A percentile compares a stretch with the other conserved stretches of the same genome.
phyloP scores from a whole-genome alignment of 2,113 vertebrate species.

The Aegotheles bennettii region DNA sequence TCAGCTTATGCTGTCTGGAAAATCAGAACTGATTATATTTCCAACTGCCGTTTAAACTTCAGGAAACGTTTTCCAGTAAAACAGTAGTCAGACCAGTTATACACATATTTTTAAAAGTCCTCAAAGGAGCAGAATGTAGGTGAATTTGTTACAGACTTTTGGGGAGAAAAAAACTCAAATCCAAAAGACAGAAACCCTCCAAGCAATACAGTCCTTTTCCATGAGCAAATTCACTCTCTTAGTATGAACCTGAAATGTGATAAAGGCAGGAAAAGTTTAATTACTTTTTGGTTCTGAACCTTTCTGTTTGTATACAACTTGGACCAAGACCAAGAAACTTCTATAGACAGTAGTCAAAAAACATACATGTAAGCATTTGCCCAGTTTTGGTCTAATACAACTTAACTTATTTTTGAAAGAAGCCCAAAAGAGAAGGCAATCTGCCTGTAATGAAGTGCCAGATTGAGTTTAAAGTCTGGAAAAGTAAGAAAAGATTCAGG shows the following conservation, averaged over 20 bases:
- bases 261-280: not conserved
- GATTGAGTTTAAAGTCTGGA: not conserved
- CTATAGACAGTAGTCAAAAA: not conserved
- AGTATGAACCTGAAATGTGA: not conserved
- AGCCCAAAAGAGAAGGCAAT: not conserved
- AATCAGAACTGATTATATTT: not conserved
- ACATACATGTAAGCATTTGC: not conserved
- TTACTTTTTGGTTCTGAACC: not conserved
- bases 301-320: not conserved
- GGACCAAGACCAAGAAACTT: not conserved
- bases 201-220: not conserved
- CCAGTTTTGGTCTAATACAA: not conserved
- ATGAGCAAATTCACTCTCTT: not conserved
- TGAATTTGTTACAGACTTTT: not conserved
- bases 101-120: not conserved
- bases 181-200: accelerated
- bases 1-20: not conserved
- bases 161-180: not conserved
- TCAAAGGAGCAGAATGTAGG: not conserved
- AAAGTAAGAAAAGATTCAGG: not conserved
- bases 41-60: not conserved
- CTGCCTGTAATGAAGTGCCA: not conserved
- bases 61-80: not conserved
- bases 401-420: not conserved
- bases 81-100: not conserved